phyloP scores from a whole-genome alignment of 2,113 vertebrate species.

The Myocastor coypus region DNA sequence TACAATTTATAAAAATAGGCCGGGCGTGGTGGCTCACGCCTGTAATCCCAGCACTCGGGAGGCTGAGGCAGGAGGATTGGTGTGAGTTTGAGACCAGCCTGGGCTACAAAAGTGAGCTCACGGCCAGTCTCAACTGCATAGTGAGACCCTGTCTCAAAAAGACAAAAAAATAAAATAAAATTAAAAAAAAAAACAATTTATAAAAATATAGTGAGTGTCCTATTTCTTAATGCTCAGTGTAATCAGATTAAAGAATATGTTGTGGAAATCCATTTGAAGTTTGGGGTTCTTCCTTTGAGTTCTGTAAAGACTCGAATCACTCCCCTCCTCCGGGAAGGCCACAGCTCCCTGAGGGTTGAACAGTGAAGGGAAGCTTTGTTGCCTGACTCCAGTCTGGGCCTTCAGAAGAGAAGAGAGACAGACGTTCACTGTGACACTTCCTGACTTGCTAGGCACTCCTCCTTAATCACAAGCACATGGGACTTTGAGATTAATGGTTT shows the following conservation, averaged over 20 bases:
- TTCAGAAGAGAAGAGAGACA: neutral
- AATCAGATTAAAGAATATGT: neutral
- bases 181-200: too few species aligned
- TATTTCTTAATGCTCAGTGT: neutral
- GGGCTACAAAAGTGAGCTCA: too few species aligned
- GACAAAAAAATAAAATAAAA: too few species aligned
- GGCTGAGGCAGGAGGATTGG: too few species aligned
- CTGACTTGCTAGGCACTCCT: constrained; percentile 1
- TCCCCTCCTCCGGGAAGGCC: neutral
- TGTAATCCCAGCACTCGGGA: too few species aligned
- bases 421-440: constrained; percentile 36
- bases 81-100: too few species aligned
- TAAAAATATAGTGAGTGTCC: neutral
- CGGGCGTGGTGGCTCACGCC: too few species aligned
- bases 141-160: too few species aligned
- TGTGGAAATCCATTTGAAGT: neutral
- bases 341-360: neutral
- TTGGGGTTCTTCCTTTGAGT: neutral
- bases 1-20: too few species aligned
- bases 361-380: constrained; percentile 17
- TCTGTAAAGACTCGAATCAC: constrained; percentile 3
- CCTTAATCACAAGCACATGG: constrained; percentile 31
- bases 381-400: neutral
- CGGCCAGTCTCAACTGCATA: too few species aligned
- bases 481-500: neutral